Percentiles rank a stretch among this genome's conserved stretches.
These are phyloP conservation scores for Dromococcyx pavoninus DNA, from an alignment of 2,797 vertebrate genomes.

Conservation along the genomic window DNA sequence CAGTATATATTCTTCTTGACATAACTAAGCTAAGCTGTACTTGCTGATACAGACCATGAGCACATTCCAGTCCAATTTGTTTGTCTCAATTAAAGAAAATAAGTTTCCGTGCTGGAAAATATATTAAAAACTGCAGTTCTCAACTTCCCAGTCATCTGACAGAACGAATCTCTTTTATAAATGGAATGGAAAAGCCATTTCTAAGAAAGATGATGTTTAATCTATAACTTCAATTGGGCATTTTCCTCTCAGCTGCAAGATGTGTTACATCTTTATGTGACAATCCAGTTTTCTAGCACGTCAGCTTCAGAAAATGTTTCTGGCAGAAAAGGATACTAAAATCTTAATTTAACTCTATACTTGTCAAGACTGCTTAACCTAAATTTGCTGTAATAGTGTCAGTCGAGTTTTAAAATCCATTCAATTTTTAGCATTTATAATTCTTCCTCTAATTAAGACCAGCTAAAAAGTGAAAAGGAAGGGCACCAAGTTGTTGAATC, in stretches of 20 bases:
- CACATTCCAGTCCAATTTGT: background rate
- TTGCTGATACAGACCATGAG: constrained; percentile 16
- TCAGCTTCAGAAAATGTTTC: background rate
- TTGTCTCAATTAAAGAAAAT: background rate
- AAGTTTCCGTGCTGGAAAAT: background rate
- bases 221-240: background rate
- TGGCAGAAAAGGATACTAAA: background rate
- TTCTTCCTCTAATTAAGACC: background rate
- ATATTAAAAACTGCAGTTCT: background rate
- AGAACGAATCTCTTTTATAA: background rate
- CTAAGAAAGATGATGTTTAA: background rate
- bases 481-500: background rate
- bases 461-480: background rate
- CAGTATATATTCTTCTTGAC: background rate
- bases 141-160: background rate
- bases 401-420: background rate
- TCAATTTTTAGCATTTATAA: background rate
- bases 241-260: background rate
- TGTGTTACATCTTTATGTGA: background rate
- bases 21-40: background rate
- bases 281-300: background rate
- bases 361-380: background rate
- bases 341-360: background rate
- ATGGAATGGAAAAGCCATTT: background rate
- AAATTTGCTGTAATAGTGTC: background rate